Base-by-base conservation (phyloP, 2,888 invertebrate genomes). In the Lasioglossum marginatum region DNA sequence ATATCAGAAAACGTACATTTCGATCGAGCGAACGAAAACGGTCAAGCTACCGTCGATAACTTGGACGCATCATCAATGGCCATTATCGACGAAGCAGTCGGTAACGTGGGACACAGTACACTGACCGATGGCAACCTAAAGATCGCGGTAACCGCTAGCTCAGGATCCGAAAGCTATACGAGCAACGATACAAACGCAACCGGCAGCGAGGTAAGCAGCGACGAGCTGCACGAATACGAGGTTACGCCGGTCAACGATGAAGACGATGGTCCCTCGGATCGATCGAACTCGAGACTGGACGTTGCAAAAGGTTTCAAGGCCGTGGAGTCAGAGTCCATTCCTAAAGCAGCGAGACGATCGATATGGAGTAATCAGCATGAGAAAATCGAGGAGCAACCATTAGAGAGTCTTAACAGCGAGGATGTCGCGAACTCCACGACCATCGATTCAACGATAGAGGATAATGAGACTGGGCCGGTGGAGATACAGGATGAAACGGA, bases 191-290 rank as follows among this genome's bases (percentile, higher is more conserved):
- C 89, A 16, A 93, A 89, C 31, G 91, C 93, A 2, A 93, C 94
- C 0, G 92, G 91, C 0, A 94, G 93, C 77, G 94, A 94, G 75
- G 87, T 93, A 48, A 94, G 93, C 91, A 93, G 93, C 83, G 94
- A 94, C 83, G 93, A 94, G 78, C 86, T 94, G 10, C 94, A 94
- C 87, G 94, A 94, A 74, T 93, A 94, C 87, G 94, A 94, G 79
- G 91, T 94, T 5, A 91, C 91, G 6, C 85, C 91, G 2, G 40
- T 73, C 31, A 63, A 63, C 4, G 34, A 34, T 77, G 80, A 72
- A 19, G 60, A 37, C 27, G 70, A 72, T 70, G 79, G 78, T 27
- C 68, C 70, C 37, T 45, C 57, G 4, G 79, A 81, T 34, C 66
- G 48, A 60, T 23, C 71, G 2, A 19, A 37, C 34, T 10, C 43